phyloP scores from a whole-genome alignment of 2,888 invertebrate species.

The Gastrophysa polygoni region DNA sequence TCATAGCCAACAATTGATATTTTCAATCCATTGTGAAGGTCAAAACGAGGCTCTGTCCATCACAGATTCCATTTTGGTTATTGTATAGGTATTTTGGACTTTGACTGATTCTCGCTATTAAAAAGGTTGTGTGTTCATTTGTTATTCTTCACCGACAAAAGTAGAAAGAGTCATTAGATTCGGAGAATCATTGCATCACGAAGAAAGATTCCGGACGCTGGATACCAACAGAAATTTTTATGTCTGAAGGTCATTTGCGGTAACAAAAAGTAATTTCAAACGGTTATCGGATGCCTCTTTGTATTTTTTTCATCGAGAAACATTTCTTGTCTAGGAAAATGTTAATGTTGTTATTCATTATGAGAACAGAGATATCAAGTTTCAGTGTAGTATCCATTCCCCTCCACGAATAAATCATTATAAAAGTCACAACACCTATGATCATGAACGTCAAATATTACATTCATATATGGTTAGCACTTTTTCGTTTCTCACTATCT shows the following conservation, averaged over 20 bases:
- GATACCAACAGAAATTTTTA: constrained; percentile 29
- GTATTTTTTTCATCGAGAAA: neutral
- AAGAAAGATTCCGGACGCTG: constrained; percentile 16
- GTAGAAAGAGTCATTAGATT: constrained; percentile 20
- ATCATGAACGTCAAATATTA: too few relatives aligned
- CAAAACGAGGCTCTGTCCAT: constrained; percentile 5
- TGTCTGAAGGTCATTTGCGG: constrained; percentile 43
- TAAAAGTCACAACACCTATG: too few relatives aligned
- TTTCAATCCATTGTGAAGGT: constrained; percentile 13
- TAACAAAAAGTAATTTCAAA: constrained; percentile 39
- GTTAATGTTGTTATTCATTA: too few relatives aligned
- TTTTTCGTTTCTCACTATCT: too few relatives aligned
- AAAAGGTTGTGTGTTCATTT: constrained; percentile 21
- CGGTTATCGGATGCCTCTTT: constrained; percentile 16
- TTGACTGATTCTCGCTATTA: constrained; percentile 26
- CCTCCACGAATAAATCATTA: neutral
- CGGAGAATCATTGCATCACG: constrained; percentile 15
- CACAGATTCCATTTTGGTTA: constrained; percentile 14
- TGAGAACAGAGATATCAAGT: too few relatives aligned
- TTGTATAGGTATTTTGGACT: constrained; percentile 26
- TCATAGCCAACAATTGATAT: constrained; percentile 13
- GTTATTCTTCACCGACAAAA: constrained; percentile 23
- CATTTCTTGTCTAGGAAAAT: too few relatives aligned
- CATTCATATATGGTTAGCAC: too few relatives aligned
- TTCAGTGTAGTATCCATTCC: too few relatives aligned